A percentile compares a stretch with the other conserved stretches of the same genome.
Evolutionary conservation across 2,113 vertebrate genomes (phyloP).

Genomic region (Equus quagga): DNA sequence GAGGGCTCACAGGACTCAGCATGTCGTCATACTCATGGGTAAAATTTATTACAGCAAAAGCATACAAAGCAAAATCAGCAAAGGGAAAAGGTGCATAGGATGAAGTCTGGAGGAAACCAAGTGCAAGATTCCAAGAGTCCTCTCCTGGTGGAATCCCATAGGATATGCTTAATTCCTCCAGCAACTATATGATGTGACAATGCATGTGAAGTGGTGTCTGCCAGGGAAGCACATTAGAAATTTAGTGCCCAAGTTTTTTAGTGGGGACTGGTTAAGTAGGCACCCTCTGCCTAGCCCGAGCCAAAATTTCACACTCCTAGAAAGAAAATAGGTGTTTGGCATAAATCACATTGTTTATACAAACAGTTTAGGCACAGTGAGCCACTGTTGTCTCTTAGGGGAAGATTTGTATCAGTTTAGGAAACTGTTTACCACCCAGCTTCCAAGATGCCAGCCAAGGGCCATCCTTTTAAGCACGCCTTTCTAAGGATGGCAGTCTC

Average conservation of each 20-base stretch:
- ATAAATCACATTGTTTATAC: not conserved
- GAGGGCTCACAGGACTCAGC: not conserved
- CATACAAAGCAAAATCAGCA: not conserved
- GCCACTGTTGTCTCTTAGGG: not conserved
- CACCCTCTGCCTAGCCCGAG: not conserved
- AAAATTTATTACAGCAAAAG: not conserved
- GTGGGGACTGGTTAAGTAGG: not conserved
- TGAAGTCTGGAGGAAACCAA: not conserved
- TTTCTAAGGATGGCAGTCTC: not conserved
- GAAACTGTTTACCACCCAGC: not conserved
- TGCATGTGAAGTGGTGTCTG: not conserved
- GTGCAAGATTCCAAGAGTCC: not conserved
- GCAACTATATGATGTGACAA: not conserved
- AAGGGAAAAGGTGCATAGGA: not conserved
- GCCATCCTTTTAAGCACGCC: not conserved
- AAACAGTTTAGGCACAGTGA: not conserved
- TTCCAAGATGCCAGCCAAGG: not conserved
- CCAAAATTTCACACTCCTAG: not conserved
- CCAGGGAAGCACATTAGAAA: not conserved
- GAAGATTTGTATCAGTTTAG: not conserved
- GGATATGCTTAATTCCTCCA: not conserved
- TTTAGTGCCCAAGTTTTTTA: not conserved
- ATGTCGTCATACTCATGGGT: not conserved
- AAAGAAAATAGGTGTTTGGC: not conserved
- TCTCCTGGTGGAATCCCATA: not conserved